These are phyloP conservation scores for Myodes glareolus DNA, from an alignment of 2,113 vertebrate species.

Conservation along the genomic window DNA sequence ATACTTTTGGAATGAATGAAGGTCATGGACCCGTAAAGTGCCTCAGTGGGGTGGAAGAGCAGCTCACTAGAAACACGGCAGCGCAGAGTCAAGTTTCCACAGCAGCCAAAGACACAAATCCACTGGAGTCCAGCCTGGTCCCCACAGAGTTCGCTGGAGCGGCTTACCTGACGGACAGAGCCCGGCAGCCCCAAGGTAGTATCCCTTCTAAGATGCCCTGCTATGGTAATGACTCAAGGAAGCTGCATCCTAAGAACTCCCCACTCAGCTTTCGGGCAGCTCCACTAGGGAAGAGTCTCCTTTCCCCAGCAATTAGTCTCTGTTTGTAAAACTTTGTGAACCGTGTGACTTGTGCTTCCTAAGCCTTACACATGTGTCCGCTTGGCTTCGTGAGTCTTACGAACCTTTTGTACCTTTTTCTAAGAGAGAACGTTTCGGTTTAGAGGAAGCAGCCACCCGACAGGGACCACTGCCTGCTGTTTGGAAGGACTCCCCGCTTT, in stretches of 20 bases:
- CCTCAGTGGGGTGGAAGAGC: neutral
- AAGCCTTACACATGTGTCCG: neutral
- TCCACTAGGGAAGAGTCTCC: neutral
- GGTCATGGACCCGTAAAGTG: too few species aligned
- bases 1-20: neutral
- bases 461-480: neutral
- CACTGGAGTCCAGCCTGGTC: neutral
- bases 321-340: neutral
- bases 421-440: neutral
- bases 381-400: neutral
- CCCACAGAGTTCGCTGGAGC: neutral
- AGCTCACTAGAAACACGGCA: accelerated
- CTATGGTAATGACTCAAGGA: too few species aligned
- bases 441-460: too few species aligned
- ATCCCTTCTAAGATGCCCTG: neutral
- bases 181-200: neutral
- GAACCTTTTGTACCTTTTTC: neutral
- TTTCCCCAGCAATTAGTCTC: neutral
- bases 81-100: neutral
- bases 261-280: neutral
- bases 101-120: neutral
- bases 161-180: too few species aligned
- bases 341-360: too few species aligned
- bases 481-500: neutral
- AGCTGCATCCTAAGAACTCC: neutral